A percentile compares a stretch with the other conserved stretches of the same genome.
These are phyloP conservation scores for Thinocorus orbignyianus DNA, from an alignment of 2,113 vertebrate genomes.

Conservation along the genomic window DNA sequence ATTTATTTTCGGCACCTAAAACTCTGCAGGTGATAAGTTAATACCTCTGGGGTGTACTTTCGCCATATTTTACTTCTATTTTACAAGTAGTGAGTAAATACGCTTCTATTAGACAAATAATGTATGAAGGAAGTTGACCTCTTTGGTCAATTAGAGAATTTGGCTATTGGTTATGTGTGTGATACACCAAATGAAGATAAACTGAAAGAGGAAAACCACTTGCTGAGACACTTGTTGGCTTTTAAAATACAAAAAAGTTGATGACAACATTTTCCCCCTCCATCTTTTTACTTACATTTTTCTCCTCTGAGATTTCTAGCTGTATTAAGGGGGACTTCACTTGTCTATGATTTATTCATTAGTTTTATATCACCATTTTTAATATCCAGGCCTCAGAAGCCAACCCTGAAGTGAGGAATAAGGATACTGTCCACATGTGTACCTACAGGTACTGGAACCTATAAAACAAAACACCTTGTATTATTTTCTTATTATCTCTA, in stretches of 20 bases:
- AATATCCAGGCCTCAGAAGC: neutral
- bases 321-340: neutral
- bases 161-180: neutral
- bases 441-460: neutral
- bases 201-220: neutral
- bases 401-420: neutral
- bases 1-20: neutral
- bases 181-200: neutral
- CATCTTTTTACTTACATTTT: neutral
- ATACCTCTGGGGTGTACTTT: neutral
- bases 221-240: neutral
- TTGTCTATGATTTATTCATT: neutral
- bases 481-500: too few species aligned
- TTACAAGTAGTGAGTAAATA: neutral
- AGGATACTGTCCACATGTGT: neutral
- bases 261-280: neutral
- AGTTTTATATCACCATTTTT: neutral
- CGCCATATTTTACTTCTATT: neutral
- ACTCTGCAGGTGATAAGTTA: neutral
- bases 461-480: neutral
- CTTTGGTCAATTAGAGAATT: neutral
- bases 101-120: neutral
- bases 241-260: neutral
- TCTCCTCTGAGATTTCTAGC: neutral
- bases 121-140: accelerated